A percentile compares a stretch with the other conserved stretches of the same genome.
phyloP scores from a whole-genome alignment of 2,797 vertebrate genomes.

The Macroramphosus scolopax region DNA sequence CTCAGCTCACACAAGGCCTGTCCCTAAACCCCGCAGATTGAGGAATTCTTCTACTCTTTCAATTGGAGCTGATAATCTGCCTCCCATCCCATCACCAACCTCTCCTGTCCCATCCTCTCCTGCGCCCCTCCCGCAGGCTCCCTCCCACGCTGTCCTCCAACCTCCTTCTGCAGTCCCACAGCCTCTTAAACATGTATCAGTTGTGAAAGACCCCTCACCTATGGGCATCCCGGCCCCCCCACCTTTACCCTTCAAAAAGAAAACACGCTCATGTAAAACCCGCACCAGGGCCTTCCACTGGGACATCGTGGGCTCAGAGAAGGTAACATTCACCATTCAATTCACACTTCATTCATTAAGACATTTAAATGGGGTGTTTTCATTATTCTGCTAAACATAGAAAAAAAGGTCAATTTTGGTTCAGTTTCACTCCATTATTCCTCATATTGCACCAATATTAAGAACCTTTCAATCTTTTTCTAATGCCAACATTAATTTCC shows the following conservation, averaged over 20 bases:
- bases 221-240: conserved; percentile 38
- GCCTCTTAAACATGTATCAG: neutral
- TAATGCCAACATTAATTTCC: conserved; percentile 44
- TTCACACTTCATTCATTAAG: conserved; percentile 13
- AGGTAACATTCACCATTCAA: conserved; percentile 74
- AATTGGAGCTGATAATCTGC: neutral
- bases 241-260: conserved; percentile 40
- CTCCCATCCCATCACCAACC: neutral
- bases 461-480: conserved; percentile 14
- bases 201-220: neutral
- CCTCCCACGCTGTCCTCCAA: neutral
- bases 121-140: neutral
- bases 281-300: conserved; percentile 81
- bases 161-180: neutral
- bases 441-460: conserved; percentile 11
- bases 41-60: neutral
- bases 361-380: conserved; percentile 19
- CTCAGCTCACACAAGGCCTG: conserved; percentile 1
- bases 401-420: no score
- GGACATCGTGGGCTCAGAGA: conserved; percentile 72
- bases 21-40: conserved; percentile 16
- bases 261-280: neutral
- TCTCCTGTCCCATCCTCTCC: conserved; percentile 9
- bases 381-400: neutral
- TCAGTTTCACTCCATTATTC: conserved; percentile 28